These are phyloP conservation scores for Sialis lutaria DNA, from an alignment of 2,888 invertebrate genomes.

Conservation along the genomic window DNA sequence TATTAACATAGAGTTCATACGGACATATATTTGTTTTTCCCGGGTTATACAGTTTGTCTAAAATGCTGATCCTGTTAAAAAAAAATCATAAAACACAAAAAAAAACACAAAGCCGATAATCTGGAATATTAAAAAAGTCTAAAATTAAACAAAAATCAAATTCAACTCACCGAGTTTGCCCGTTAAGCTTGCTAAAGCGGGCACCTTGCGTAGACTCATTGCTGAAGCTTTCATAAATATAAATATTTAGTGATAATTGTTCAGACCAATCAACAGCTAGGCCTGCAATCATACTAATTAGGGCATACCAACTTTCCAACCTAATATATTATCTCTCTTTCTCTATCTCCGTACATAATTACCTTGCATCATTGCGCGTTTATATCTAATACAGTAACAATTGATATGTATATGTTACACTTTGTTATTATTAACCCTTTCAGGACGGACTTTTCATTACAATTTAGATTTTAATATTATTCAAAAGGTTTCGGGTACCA, in stretches of 20 bases:
- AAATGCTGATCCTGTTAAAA: too few relatives aligned
- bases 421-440: too few relatives aligned
- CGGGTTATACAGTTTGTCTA: too few relatives aligned
- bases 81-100: too few relatives aligned
- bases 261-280: constrained; percentile 3
- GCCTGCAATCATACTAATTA: constrained; percentile 3
- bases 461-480: too few relatives aligned
- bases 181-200: constrained; percentile 80
- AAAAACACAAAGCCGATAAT: neutral
- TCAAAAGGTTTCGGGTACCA: too few relatives aligned
- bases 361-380: too few relatives aligned
- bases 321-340: neutral
- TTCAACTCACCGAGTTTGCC: constrained; percentile 75
- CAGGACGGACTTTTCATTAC: too few relatives aligned
- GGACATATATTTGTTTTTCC: too few relatives aligned
- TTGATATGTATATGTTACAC: too few relatives aligned
- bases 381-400: too few relatives aligned
- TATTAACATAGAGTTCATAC: too few relatives aligned
- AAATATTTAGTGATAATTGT: constrained; percentile 18
- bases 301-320: neutral
- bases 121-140: neutral
- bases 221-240: constrained; percentile 28
- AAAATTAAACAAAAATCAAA: constrained; percentile 1
- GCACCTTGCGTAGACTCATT: constrained; percentile 39
- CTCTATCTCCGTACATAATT: neutral